Percentiles rank a stretch among this genome's conserved stretches.
phyloP scores from a whole-genome alignment of 1,140 invertebrate species.

The Tachypleus tridentatus region DNA sequence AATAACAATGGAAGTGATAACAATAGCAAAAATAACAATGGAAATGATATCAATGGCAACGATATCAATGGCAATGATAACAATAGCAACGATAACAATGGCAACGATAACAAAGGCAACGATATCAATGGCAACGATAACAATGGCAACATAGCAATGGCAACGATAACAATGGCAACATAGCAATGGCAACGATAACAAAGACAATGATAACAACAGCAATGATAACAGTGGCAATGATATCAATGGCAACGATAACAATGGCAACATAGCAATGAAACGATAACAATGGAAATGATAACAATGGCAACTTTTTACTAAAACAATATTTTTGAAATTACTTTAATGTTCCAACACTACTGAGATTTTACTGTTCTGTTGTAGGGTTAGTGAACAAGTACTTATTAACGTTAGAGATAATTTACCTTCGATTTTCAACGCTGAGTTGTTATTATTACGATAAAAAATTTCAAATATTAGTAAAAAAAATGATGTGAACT shows the following conservation, averaged over 20 bases:
- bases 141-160: not conserved
- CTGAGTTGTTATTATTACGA: no score
- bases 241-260: not conserved
- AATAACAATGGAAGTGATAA: slow-evolving; percentile 2
- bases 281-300: not conserved
- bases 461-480: no score
- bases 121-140: not conserved
- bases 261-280: no score
- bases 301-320: not conserved
- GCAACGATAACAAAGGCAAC: not conserved
- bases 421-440: no score
- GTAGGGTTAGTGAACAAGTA: no score
- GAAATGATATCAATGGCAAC: not conserved
- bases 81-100: not conserved
- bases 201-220: not conserved
- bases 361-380: no score
- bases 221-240: not conserved
- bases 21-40: slow-evolving; percentile 3
- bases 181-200: slow-evolving; percentile 2
- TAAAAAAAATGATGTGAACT: no score
- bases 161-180: not conserved
- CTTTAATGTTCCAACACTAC: no score
- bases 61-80: not conserved
- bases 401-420: no score
- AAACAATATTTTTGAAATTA: no score